Base-by-base conservation (phyloP, 2,888 invertebrate species). In the Ferrisia virgata region DNA sequence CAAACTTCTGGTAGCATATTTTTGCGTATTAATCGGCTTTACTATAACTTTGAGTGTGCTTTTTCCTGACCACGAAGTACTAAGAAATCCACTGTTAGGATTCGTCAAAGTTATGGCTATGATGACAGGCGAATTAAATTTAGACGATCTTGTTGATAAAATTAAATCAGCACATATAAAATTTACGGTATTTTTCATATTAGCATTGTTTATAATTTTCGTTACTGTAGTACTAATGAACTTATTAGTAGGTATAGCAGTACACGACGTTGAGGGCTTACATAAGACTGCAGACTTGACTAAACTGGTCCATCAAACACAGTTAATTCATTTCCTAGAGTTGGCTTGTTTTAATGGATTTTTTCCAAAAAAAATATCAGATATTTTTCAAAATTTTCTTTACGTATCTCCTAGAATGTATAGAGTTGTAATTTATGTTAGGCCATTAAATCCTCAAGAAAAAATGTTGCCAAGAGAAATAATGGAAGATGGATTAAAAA, bases 181-280 rank as follows among this genome's bases (percentile, higher is more conserved):
- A 58, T 58, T 39, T 22, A 83, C 83, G 3, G 25, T 83, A 89
- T 92, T 95, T 80, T 94, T 94, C 0, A 95, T 95, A 87, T 93
- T 95, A 11, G 89, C 95, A 31, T 95, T 95, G 87, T 89, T 83
- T 22, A 76, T 95, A 5, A 90, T 95, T 87, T 95, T 95, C 87
- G 95, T 95, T 0, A 95, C 95, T 0, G 94, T 95, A 1, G 94
- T 95, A 8, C 89, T 95, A 72, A 95, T 95, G 95, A 95, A 95
- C 89, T 89, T 95, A 0, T 89, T 95, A 0, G 95, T 95, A 22
- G 95, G 95, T 88, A 95, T 95, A 86, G 95, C 95, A 0, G 95
- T 95, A 2, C 95, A 95, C 87, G 95, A 95, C 87, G 95, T 95
- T 85, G 95, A 95, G 88, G 95, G 95, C 0, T 89, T 95, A 18